Evolutionary conservation across 1,140 invertebrate genomes (phyloP), one percentile per base, ranked within the genome.

Genomic region (Colletes gigas): DNA sequence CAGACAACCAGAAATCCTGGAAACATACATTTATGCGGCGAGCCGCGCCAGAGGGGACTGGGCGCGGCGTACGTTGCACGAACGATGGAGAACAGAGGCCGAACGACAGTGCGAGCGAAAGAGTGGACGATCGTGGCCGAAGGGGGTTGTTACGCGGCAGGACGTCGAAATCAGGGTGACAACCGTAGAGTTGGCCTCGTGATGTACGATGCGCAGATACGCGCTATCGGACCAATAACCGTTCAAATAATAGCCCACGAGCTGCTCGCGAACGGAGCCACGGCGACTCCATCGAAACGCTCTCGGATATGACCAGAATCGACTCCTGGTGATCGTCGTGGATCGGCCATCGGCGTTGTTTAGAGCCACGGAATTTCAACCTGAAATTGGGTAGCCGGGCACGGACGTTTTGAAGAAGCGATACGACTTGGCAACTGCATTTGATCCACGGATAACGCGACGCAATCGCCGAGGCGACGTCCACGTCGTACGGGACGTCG

Each of bases 151-250:
- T 63, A 68, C 70, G 70, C 66, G 66, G 44, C 55, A 59, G 69
- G 57, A 78, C 52, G 79, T 81, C 79, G 81, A 86, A 90, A 88
- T 89, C 87, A 88, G 85, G 83, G 68, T 91, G 90, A 91, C 90
- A 91, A 90, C 84, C 86, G 90, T 90, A 86, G 90, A 91, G 90
- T 91, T 87, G 88, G 83, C 84, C 66, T 77, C 47, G 88, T 91
- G 90, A 91, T 91, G 89, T 88, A 90, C 90, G 89, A 82, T 82
- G 81, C 69, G 30, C 73, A 90, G 90, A 91, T 91, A 91, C 85
- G 89, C 88, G 90, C 84, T 91, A 91, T 91, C 90, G 84, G 88
- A 88, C 89, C 89, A 91, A 91, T 91, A 91, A 90, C 90, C 88
- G 88, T 91, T 90, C 89, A 84, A 90, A 90, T 91, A 91, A 91